Conservation (phyloP, 1,140 invertebrate genomes). For the Panagrolaimus sp. region DNA sequence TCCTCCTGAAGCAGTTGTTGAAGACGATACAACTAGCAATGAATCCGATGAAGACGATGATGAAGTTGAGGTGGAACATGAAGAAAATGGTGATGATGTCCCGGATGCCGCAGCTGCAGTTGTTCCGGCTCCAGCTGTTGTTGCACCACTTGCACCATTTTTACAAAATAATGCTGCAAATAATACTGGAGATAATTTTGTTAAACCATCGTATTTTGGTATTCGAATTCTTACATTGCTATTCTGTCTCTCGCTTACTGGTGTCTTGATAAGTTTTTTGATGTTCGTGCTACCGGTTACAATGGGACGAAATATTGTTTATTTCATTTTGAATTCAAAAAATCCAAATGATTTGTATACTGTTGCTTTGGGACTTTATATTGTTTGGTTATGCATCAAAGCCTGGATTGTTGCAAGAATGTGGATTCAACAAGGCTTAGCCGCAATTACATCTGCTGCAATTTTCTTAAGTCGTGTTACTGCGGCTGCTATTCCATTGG, state of each 20-base stretch:
- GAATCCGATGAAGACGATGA: slow-evolving; percentile 24
- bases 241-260: slow-evolving; percentile 73
- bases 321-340: slow-evolving; percentile 26
- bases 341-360: slow-evolving; percentile 81
- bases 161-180: slow-evolving; percentile 3
- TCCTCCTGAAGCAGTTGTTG: neutral
- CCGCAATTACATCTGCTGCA: slow-evolving; percentile 45
- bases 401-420: slow-evolving; percentile 72
- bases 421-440: slow-evolving; percentile 79
- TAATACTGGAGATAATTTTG: slow-evolving; percentile 41
- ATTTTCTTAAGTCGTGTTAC: slow-evolving; percentile 63
- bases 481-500: slow-evolving; percentile 69
- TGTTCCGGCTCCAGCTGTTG: neutral
- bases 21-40: slow-evolving; percentile 11
- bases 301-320: slow-evolving; percentile 45
- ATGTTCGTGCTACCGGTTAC: slow-evolving; percentile 73
- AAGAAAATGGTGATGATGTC: slow-evolving; percentile 11
- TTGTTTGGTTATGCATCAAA: slow-evolving; percentile 79
- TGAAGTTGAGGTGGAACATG: slow-evolving; percentile 17
- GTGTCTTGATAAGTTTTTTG: slow-evolving; percentile 74
- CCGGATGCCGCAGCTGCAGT: neutral
- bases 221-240: slow-evolving; percentile 71
- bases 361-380: slow-evolving; percentile 82
- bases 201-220: slow-evolving; percentile 66
- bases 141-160: neutral